These are phyloP conservation scores for Carassius gibelio DNA, from an alignment of 2,113 vertebrate genomes.

Conservation along the genomic window DNA sequence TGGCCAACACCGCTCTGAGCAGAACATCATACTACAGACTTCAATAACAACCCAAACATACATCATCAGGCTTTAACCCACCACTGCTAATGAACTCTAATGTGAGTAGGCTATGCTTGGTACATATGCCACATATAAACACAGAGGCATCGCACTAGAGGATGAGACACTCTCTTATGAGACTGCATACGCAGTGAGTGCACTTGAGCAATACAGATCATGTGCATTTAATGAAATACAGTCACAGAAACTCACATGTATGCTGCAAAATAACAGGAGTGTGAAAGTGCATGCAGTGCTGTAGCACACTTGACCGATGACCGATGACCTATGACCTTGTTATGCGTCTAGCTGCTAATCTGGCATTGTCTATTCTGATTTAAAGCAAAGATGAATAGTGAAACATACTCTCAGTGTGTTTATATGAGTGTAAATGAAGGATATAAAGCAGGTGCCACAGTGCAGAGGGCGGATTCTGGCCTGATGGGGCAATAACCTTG, in stretches of 20 bases:
- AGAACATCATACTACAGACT: not conserved
- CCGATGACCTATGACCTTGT: not conserved
- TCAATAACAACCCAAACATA: not conserved
- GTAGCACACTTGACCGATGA: too few relatives aligned
- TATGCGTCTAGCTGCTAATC: not conserved
- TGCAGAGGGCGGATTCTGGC: not conserved
- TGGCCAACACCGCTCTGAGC: not conserved
- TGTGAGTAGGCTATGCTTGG: not conserved
- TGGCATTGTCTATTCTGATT: not conserved
- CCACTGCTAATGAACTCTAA: not conserved
- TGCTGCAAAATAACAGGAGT: not conserved
- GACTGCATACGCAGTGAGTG: not conserved
- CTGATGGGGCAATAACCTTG: conserved; percentile 26
- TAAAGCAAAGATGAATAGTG: not conserved
- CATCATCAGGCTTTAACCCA: not conserved
- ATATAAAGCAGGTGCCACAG: not conserved
- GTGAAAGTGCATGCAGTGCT: not conserved
- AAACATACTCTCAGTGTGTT: not conserved
- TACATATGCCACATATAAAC: not conserved
- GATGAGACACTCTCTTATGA: not conserved
- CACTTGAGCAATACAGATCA: not conserved
- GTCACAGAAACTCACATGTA: too few relatives aligned
- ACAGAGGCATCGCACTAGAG: not conserved
- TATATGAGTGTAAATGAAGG: not conserved
- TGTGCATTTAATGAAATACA: not conserved